Conservation (phyloP, 2,888 invertebrate species). For the Patella pellucida region DNA sequence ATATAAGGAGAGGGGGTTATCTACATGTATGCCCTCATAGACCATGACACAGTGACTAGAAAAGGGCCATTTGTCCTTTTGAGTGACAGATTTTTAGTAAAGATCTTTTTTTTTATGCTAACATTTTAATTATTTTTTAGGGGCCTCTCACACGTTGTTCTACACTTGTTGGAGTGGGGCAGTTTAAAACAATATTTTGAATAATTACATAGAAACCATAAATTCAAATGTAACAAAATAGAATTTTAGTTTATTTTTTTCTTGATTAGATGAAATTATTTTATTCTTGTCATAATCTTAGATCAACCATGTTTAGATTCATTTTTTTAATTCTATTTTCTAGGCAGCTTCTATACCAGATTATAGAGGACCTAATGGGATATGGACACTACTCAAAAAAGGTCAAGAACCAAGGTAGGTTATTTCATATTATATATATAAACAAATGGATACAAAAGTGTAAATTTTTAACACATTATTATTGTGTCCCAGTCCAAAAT, state of each 20-base stretch:
- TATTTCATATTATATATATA: not conserved
- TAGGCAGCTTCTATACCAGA: slow-evolving; percentile 83
- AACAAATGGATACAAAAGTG: too few species aligned
- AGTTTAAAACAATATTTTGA: not conserved
- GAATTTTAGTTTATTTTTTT: not conserved
- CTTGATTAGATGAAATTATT: slow-evolving; percentile 4
- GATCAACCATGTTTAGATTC: too few species aligned
- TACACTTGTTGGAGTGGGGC: too few species aligned
- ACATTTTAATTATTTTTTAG: too few species aligned
- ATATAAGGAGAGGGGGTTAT: too few species aligned
- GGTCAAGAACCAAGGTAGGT: slow-evolving; percentile 76
- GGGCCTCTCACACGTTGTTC: too few species aligned
- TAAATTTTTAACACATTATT: too few species aligned
- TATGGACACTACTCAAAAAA: slow-evolving; percentile 95
- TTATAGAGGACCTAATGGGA: slow-evolving; percentile 96
- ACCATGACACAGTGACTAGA: too few species aligned
- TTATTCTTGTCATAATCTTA: too few species aligned
- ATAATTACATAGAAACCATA: not conserved
- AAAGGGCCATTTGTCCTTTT: not conserved
- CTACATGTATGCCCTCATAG: too few species aligned
- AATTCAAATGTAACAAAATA: not conserved
- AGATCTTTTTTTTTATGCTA: not conserved
- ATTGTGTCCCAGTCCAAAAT: too few species aligned
- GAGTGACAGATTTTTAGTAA: not conserved
- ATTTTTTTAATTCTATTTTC: slow-evolving; percentile 17